phyloP scores from a whole-genome alignment of 2,113 vertebrate genomes.

The Clarias macrocephalus region DNA sequence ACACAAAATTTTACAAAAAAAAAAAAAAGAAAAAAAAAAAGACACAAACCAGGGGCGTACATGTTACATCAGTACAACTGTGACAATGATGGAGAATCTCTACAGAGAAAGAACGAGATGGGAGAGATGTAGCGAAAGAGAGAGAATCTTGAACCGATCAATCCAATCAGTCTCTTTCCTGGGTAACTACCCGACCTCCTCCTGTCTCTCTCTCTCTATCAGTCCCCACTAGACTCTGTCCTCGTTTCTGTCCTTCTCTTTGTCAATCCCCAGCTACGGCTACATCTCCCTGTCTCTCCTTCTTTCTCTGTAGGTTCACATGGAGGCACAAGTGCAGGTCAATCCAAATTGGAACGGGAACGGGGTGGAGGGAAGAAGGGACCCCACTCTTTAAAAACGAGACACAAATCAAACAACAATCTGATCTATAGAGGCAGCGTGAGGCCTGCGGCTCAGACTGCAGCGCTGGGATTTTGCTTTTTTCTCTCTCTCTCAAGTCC shows the following conservation, averaged over 20 bases:
- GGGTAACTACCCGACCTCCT: constrained; percentile 62
- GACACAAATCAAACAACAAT: constrained; percentile 75
- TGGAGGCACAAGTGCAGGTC: constrained; percentile 71
- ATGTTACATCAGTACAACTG: constrained; percentile 50
- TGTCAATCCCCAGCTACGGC: constrained; percentile 42
- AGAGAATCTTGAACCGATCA: constrained; percentile 66
- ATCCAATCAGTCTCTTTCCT: constrained; percentile 68
- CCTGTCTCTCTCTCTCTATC: constrained; percentile 59
- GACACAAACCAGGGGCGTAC: constrained; percentile 61
- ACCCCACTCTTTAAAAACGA: constrained; percentile 70
- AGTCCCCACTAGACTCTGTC: constrained; percentile 30
- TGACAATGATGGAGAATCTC: constrained; percentile 61
- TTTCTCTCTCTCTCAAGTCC: constrained; percentile 65
- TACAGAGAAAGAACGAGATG: constrained; percentile 80
- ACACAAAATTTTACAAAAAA: constrained; percentile 63
- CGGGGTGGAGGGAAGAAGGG: constrained; percentile 65
- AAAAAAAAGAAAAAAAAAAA: constrained; percentile 60
- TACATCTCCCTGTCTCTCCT: constrained; percentile 72
- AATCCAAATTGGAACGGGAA: constrained; percentile 68
- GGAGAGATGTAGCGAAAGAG: constrained; percentile 76
- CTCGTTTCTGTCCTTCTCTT: constrained; percentile 33
- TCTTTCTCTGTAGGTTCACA: constrained; percentile 81
- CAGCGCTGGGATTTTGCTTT: constrained; percentile 65
- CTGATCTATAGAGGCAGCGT: constrained; percentile 64
- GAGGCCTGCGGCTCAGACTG: constrained; percentile 66